Conservation (phyloP, 2,113 vertebrate genomes). For the Macquaria ambigua region DNA sequence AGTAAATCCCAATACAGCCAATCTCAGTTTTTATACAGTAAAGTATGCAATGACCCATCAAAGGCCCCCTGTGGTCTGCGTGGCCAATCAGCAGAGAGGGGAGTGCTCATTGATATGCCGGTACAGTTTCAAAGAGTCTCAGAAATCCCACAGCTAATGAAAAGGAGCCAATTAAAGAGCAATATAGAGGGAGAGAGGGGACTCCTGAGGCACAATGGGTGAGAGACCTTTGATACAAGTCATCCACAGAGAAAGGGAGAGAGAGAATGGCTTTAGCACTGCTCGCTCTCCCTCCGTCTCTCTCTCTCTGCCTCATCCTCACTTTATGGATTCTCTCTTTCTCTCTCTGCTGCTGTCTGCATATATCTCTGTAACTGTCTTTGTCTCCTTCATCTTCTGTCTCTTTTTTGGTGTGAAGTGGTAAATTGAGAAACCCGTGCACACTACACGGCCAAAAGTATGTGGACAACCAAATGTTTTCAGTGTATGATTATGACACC, state of each 20-base stretch:
- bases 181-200: not conserved
- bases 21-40: not conserved
- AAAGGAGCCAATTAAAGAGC: constrained; percentile 6
- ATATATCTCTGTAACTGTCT: not conserved
- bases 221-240: constrained; percentile 13
- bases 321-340: not conserved
- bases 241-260: not conserved
- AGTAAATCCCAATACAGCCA: not conserved
- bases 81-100: not conserved
- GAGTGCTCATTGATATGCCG: constrained; percentile 4
- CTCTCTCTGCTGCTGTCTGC: not conserved
- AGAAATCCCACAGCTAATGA: constrained; percentile 21
- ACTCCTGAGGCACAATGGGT: constrained; percentile 1
- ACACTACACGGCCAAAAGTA: too few relatives aligned
- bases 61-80: not conserved
- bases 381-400: not conserved
- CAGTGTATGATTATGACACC: too few relatives aligned
- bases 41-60: not conserved
- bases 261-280: not conserved
- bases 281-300: too few relatives aligned
- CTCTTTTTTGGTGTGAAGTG: too few relatives aligned
- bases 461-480: too few relatives aligned
- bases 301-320: not conserved
- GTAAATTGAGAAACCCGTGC: too few relatives aligned
- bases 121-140: not conserved